Percentiles rank a stretch among this genome's conserved stretches.
These are phyloP conservation scores for Chauna torquata DNA, from an alignment of 2,113 vertebrate species.

Conservation along the genomic window DNA sequence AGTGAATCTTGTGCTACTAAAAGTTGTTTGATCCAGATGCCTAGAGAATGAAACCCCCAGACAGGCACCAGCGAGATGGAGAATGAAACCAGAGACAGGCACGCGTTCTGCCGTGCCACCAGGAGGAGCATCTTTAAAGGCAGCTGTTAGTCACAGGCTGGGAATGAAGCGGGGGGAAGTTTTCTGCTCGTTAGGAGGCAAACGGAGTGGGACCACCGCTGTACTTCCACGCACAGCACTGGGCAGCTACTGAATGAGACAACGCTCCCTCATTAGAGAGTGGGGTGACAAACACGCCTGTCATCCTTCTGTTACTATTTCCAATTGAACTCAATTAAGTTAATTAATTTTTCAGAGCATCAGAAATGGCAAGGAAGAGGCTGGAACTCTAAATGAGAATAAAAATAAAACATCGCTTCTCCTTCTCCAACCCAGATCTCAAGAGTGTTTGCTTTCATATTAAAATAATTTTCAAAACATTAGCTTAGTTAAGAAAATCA, in stretches of 20 bases:
- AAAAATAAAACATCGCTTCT: not conserved
- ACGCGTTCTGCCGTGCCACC: not conserved
- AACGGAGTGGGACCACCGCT: not conserved
- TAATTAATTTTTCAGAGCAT: conserved; percentile 30
- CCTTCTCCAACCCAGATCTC: not conserved
- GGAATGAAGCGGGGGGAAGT: not conserved
- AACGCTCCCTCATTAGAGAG: conserved; percentile 33
- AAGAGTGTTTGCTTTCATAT: conserved; percentile 34
- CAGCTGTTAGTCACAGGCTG: not conserved
- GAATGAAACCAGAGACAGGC: too few relatives aligned
- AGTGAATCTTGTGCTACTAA: not conserved
- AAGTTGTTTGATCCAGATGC: not conserved
- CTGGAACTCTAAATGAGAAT: not conserved
- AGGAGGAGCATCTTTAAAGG: not conserved
- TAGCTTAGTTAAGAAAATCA: conserved; percentile 31
- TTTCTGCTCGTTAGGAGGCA: conserved; percentile 5
- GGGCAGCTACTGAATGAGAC: conserved; percentile 27
- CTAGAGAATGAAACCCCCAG: accelerated
- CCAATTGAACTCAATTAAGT: conserved; percentile 52
- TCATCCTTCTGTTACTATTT: conserved; percentile 54
- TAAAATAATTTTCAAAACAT: conserved; percentile 50
- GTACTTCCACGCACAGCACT: accelerated
- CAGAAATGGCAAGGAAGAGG: not conserved
- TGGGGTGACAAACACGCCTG: not conserved
- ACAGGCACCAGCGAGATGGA: not conserved